Evolutionary conservation across 23 tunicate species (phyloP).

Genomic region (Ciona savignyi): DNA sequence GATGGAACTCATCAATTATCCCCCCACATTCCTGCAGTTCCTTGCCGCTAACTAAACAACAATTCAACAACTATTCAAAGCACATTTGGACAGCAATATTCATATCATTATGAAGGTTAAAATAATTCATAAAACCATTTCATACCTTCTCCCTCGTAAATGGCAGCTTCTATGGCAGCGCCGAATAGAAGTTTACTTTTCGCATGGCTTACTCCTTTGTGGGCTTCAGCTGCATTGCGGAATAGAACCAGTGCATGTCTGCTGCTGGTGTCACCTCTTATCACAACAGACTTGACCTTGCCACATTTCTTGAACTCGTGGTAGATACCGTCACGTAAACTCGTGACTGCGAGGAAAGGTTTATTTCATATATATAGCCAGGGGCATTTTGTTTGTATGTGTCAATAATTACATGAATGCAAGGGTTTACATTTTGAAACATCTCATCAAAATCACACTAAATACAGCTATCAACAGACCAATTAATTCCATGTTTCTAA

Average conservation of each 20-base stretch:
- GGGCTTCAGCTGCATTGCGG: conserved; percentile 76
- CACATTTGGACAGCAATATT: not conserved
- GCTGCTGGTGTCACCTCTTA: conserved; percentile 69
- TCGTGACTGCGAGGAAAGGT: conserved; percentile 32
- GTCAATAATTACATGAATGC: too few species aligned
- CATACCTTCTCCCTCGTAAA: conserved; percentile 88
- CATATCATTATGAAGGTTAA: too few species aligned
- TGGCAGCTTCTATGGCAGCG: conserved; percentile 85
- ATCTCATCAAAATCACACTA: too few species aligned
- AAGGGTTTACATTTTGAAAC: too few species aligned
- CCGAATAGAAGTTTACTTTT: conserved; percentile 84
- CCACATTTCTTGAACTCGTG: conserved; percentile 94
- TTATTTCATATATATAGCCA: not conserved
- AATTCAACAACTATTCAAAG: not conserved
- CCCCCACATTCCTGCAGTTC: conserved; percentile 93
- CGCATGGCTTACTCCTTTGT: conserved; percentile 70
- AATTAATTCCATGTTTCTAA: too few species aligned
- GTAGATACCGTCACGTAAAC: conserved; percentile 69
- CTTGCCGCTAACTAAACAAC: conserved; percentile 61
- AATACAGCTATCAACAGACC: too few species aligned
- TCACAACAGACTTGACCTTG: conserved; percentile 77
- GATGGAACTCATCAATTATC: conserved; percentile 87
- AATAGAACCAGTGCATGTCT: conserved; percentile 79
- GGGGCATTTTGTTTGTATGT: too few species aligned
- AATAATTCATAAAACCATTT: not conserved